A percentile compares a stretch with the other conserved stretches of the same genome.
Evolutionary conservation across 2,113 vertebrate genomes (phyloP).

Genomic region (Seriola aureovittata): DNA sequence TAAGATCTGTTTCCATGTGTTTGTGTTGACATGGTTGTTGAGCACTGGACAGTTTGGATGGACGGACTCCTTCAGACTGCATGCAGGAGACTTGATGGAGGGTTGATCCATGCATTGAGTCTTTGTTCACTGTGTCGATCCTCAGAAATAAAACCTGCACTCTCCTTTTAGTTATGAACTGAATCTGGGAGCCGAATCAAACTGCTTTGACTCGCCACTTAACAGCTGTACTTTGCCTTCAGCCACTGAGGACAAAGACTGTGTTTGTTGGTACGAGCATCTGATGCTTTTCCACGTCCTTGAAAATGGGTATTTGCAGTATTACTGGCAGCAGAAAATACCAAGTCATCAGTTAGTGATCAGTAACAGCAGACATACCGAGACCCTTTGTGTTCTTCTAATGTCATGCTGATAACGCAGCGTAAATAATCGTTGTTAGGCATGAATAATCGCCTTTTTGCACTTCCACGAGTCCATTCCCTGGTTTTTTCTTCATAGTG

Average conservation of each 20-base stretch:
- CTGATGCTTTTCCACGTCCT: constrained; percentile 43
- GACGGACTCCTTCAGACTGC: background rate
- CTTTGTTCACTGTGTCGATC: background rate
- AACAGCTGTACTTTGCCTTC: constrained; percentile 37
- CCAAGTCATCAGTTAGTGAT: constrained; percentile 55
- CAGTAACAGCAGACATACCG: constrained; percentile 37
- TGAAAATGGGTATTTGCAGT: constrained; percentile 31
- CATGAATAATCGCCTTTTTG: constrained; percentile 35
- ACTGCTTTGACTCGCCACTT: constrained; percentile 44
- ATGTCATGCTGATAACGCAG: constrained; percentile 47
- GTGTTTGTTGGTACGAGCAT: constrained; percentile 49
- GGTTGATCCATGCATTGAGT: background rate
- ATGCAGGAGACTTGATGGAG: background rate
- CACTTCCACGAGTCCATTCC: constrained; percentile 1
- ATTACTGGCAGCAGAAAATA: constrained; percentile 14
- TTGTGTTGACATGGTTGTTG: background rate
- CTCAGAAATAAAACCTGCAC: constrained; percentile 17
- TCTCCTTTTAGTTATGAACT: constrained; percentile 12
- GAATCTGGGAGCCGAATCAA: constrained; percentile 29
- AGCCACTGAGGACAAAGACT: constrained; percentile 34
- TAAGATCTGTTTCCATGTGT: background rate
- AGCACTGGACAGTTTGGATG: background rate
- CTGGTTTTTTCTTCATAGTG: background rate
- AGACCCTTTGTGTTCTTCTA: constrained; percentile 45
- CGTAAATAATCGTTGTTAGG: constrained; percentile 40